These are phyloP conservation scores for Syngnathus scovelli DNA, from an alignment of 2,113 vertebrate species.

Conservation along the genomic window DNA sequence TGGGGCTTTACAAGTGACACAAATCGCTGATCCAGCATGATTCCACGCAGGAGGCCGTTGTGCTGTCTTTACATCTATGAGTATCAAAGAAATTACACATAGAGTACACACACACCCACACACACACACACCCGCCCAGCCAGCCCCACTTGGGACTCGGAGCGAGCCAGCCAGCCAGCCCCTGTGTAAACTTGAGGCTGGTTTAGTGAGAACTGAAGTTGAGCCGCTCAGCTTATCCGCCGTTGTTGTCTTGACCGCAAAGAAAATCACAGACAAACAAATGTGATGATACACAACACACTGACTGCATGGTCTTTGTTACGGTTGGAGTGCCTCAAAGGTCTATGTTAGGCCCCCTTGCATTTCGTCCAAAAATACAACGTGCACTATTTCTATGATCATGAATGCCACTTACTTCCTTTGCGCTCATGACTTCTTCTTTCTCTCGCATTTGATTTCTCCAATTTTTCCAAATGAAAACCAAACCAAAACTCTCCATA, in stretches of 20 bases:
- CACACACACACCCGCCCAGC: not conserved
- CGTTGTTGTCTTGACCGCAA: constrained; percentile 33
- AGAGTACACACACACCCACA: not conserved
- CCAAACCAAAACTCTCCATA: too few species aligned
- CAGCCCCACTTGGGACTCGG: not conserved
- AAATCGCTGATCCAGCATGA: constrained; percentile 26
- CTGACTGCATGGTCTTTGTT: not conserved
- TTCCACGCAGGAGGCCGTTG: constrained; percentile 11
- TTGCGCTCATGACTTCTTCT: too few species aligned
- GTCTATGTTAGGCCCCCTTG: not conserved
- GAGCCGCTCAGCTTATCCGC: constrained; percentile 43
- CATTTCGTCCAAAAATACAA: not conserved
- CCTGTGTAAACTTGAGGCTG: constrained; percentile 21
- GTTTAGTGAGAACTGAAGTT: constrained; percentile 43
- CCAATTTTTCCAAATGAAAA: too few species aligned
- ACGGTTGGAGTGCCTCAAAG: not conserved
- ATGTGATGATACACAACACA: constrained; percentile 14
- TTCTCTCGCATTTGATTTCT: too few species aligned
- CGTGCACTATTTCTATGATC: too few species aligned
- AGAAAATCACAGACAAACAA: constrained; percentile 38
- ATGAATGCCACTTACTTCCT: too few species aligned
- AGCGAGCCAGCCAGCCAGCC: not conserved
- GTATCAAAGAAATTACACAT: not conserved
- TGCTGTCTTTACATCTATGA: not conserved
- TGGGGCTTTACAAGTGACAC: constrained; percentile 5